Evolutionary conservation across 2,113 vertebrate species (phyloP).

Genomic region (Nyctereutes procyonoides): DNA sequence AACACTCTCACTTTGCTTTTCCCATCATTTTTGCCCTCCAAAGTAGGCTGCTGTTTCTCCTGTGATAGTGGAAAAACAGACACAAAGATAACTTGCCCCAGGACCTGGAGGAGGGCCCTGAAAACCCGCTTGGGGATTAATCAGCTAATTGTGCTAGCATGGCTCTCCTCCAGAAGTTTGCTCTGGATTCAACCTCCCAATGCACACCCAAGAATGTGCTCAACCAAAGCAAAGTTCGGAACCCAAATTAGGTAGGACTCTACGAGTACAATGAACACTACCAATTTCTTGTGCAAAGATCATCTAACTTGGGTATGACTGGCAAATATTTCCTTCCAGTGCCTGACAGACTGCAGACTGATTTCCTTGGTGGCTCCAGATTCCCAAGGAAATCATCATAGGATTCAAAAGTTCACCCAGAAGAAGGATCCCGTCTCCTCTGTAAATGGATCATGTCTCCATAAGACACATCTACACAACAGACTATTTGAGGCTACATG

Average conservation of each 20-base stretch:
- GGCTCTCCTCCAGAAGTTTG: neutral
- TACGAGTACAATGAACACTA: neutral
- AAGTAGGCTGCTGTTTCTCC: neutral
- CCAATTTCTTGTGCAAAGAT: neutral
- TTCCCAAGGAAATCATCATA: neutral
- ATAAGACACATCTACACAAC: neutral
- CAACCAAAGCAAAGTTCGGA: neutral
- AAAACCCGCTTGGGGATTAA: neutral
- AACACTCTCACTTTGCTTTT: neutral
- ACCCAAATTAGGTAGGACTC: neutral
- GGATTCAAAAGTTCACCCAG: neutral
- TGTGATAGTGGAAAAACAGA: neutral
- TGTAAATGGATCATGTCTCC: neutral
- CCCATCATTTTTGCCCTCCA: neutral
- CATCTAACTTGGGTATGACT: neutral
- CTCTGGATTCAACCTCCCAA: neutral
- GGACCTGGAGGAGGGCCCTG: neutral
- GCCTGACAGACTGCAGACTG: neutral
- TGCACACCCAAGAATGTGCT: fast-evolving
- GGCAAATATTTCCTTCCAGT: neutral
- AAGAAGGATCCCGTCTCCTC: neutral
- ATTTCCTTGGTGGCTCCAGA: neutral
- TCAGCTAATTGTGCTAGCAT: neutral
- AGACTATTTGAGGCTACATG: neutral
- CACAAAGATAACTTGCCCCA: neutral